Evolutionary conservation across 2,113 vertebrate species (phyloP).

Genomic region (Dissostichus mawsoni): DNA sequence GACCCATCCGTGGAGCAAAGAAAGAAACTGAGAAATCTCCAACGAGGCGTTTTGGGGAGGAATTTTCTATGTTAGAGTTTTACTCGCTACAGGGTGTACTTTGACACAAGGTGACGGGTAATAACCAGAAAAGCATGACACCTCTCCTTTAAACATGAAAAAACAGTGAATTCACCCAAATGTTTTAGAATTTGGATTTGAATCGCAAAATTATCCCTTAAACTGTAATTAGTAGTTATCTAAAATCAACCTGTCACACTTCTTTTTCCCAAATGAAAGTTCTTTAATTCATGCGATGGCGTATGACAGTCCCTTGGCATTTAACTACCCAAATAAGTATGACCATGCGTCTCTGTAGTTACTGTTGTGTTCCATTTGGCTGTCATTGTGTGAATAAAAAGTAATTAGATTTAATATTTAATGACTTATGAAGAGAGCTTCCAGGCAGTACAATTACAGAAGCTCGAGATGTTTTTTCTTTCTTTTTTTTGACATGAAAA

Average conservation of each 20-base stretch:
- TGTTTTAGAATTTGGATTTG: conserved; percentile 6
- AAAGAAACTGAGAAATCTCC: too few relatives aligned
- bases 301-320: neutral
- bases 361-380: conserved; percentile 43
- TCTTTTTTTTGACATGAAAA: conserved; percentile 40
- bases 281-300: neutral
- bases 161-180: neutral
- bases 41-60: too few relatives aligned
- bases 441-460: conserved; percentile 45
- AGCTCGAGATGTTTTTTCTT: conserved; percentile 19
- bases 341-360: conserved; percentile 12
- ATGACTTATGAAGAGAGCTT: conserved; percentile 45
- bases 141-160: conserved; percentile 2
- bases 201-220: neutral
- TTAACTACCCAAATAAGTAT: neutral
- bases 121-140: too few relatives aligned
- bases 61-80: too few relatives aligned
- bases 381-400: conserved; percentile 31
- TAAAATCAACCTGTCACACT: neutral
- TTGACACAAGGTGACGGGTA: too few relatives aligned
- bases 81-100: too few relatives aligned
- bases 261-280: neutral
- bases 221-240: neutral
- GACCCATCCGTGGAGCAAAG: too few relatives aligned
- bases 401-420: conserved; percentile 50